Conservation (phyloP, 2,888 invertebrate genomes). For the Orchesellides sinensis region DNA sequence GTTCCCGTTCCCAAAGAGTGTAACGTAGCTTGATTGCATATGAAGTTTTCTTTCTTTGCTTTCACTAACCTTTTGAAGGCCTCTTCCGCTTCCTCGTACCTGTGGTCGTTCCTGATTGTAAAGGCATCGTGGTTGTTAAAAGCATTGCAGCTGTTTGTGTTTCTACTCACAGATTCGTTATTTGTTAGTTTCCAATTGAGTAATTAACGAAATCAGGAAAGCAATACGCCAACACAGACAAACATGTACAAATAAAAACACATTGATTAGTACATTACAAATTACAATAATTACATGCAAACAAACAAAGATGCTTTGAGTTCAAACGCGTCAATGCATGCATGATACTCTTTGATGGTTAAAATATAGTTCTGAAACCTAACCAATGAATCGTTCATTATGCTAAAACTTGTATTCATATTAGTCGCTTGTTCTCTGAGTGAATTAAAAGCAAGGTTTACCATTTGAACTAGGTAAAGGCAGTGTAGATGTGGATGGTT, state of each 20-base stretch:
- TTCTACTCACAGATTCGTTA: constrained; percentile 35
- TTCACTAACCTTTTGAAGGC: constrained; percentile 83
- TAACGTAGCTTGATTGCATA: too few species aligned
- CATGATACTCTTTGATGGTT: too few species aligned
- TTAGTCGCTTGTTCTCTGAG: neutral
- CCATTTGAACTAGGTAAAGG: constrained; percentile 63
- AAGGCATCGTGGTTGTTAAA: constrained; percentile 57
- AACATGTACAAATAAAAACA: neutral
- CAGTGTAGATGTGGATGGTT: constrained; percentile 70
- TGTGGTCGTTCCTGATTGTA: constrained; percentile 65
- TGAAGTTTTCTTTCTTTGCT: too few species aligned
- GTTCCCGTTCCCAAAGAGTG: too few species aligned
- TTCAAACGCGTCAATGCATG: too few species aligned
- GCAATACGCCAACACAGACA: constrained; percentile 16
- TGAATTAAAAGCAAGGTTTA: constrained; percentile 34
- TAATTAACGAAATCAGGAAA: constrained; percentile 7
- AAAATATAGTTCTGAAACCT: too few species aligned
- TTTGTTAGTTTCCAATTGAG: constrained; percentile 21
- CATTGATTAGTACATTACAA: neutral
- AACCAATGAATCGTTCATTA: too few species aligned
- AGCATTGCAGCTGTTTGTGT: constrained; percentile 55
- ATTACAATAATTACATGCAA: neutral
- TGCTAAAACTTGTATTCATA: neutral
- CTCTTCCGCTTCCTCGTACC: constrained; percentile 84
- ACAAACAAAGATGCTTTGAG: neutral